Conservation (phyloP, 2,888 invertebrate genomes). For the Myopa testacea region DNA sequence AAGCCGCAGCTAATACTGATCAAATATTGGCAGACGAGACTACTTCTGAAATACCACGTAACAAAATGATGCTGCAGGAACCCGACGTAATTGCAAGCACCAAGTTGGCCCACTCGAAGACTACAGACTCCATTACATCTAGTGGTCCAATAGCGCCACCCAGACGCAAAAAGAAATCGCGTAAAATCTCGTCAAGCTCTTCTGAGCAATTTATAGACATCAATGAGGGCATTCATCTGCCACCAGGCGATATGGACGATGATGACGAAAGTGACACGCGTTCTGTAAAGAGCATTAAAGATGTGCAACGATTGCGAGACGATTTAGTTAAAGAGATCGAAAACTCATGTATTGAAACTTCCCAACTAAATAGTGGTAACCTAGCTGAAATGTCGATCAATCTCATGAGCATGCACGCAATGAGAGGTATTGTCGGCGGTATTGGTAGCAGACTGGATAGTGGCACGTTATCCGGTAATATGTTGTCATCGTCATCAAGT, state of each 20-base stretch:
- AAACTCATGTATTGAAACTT: constrained; percentile 76
- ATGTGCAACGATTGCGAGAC: constrained; percentile 64
- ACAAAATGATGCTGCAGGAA: constrained; percentile 71
- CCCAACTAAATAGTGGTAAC: constrained; percentile 46
- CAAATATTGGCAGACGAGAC: not conserved
- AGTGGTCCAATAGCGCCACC: constrained; percentile 81
- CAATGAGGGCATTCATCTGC: constrained; percentile 62
- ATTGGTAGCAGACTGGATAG: constrained; percentile 48
- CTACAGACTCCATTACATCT: constrained; percentile 67
- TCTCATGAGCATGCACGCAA: constrained; percentile 6
- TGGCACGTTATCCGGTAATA: constrained; percentile 40
- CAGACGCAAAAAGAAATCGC: constrained; percentile 77
- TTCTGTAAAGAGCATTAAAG: constrained; percentile 62
- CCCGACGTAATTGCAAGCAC: constrained; percentile 95
- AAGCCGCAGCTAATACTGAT: constrained; percentile 30
- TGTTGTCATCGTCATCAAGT: constrained; percentile 55
- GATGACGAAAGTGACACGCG: constrained; percentile 64
- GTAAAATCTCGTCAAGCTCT: constrained; percentile 66
- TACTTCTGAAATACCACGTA: constrained; percentile 26
- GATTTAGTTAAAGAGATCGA: constrained; percentile 77
- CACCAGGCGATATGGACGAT: constrained; percentile 60
- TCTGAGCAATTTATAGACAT: constrained; percentile 65
- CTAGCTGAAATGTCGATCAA: constrained; percentile 6
- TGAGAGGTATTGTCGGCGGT: constrained; percentile 31
- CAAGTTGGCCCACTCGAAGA: constrained; percentile 73